Percentiles rank a stretch among this genome's conserved stretches.
These are phyloP conservation scores for Leptura quadrifasciata DNA, from an alignment of 2,888 invertebrate genomes.

Conservation along the genomic window DNA sequence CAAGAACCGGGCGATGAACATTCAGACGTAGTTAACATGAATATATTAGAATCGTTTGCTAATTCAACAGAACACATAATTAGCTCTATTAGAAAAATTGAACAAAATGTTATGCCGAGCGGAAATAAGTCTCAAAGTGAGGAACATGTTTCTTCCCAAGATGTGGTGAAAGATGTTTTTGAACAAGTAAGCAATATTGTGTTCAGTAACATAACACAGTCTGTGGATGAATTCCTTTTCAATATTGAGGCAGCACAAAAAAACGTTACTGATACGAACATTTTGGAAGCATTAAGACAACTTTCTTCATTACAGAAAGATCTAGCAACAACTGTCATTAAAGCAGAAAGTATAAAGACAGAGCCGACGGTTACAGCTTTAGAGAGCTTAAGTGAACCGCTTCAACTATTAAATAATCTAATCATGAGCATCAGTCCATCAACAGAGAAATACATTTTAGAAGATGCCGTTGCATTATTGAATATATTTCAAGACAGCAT, in stretches of 20 bases:
- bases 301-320: conserved; percentile 70
- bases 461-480: conserved; percentile 68
- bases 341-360: conserved; percentile 64
- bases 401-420: conserved; percentile 72
- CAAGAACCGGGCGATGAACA: conserved; percentile 61
- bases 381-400: conserved; percentile 75
- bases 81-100: conserved; percentile 66
- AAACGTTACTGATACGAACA: conserved; percentile 63
- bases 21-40: conserved; percentile 60
- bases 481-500: conserved; percentile 70
- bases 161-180: conserved; percentile 71
- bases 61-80: conserved; percentile 68
- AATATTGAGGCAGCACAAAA: conserved; percentile 70
- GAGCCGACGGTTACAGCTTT: conserved; percentile 72
- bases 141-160: conserved; percentile 56
- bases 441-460: conserved; percentile 63
- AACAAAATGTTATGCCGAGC: conserved; percentile 52
- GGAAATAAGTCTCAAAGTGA: conserved; percentile 43
- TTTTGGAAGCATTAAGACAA: conserved; percentile 69
- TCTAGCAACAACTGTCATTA: conserved; percentile 65
- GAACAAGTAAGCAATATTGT: conserved; percentile 71
- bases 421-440: conserved; percentile 65
- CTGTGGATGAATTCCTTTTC: conserved; percentile 68
- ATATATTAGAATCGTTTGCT: conserved; percentile 67
- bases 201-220: conserved; percentile 67